Percentiles rank a stretch among this genome's conserved stretches.
Evolutionary conservation across 2,888 invertebrate species (phyloP).

Genomic region (Aphidius colemani): DNA sequence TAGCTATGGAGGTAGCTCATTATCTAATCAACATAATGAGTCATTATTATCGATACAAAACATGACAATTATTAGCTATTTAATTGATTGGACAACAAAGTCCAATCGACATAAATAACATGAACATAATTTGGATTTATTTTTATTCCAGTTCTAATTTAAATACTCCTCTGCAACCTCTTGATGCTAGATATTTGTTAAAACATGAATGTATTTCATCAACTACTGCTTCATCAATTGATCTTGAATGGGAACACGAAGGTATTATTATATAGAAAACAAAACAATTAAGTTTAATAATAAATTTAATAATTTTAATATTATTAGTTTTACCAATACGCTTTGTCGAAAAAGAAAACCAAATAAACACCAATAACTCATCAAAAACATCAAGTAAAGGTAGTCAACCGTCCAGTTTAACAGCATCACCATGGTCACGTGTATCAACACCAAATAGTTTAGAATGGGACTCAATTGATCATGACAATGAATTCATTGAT

Average conservation of each 20-base stretch:
- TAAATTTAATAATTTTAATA: constrained; percentile 26
- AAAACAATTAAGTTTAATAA: constrained; percentile 1
- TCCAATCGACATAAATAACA: no score
- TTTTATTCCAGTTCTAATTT: constrained; percentile 54
- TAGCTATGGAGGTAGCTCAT: not conserved
- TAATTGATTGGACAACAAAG: no score
- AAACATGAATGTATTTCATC: constrained; percentile 59
- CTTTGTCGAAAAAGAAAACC: constrained; percentile 35
- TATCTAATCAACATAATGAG: not conserved
- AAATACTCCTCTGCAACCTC: constrained; percentile 67
- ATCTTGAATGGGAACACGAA: constrained; percentile 76
- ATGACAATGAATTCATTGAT: constrained; percentile 65
- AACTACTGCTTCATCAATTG: constrained; percentile 71
- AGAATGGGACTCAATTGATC: constrained; percentile 71
- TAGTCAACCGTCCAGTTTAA: constrained; percentile 53
- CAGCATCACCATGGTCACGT: constrained; percentile 63
- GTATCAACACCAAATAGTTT: constrained; percentile 71
- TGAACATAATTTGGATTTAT: no score
- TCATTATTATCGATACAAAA: not conserved
- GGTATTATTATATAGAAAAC: constrained; percentile 40
- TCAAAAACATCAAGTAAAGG: constrained; percentile 45
- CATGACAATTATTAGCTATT: constrained; percentile 3
- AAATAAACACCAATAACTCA: constrained; percentile 39
- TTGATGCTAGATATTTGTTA: constrained; percentile 64
- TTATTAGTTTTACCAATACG: constrained; percentile 41